Conservation (phyloP, 1,140 invertebrate genomes). For the Aphaenogaster rudis region DNA sequence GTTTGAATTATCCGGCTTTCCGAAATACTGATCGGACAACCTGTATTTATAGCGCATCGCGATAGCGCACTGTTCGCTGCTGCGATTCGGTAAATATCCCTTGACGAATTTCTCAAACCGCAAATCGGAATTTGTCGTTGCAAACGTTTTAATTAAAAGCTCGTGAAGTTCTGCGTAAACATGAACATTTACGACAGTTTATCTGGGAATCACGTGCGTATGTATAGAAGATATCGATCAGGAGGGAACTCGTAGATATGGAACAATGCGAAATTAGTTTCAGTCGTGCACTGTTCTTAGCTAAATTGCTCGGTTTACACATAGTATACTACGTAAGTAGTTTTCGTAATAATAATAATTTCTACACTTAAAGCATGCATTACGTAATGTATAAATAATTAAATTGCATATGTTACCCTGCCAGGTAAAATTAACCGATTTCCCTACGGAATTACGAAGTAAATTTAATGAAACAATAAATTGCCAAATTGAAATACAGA, state of each 20-base stretch:
- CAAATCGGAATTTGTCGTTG: constrained; percentile 20
- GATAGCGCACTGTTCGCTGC: background rate
- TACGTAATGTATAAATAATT: constrained; percentile 19
- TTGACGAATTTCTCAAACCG: background rate
- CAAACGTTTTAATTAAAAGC: constrained; percentile 5
- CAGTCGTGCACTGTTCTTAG: background rate
- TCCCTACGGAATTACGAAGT: background rate
- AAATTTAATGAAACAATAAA: constrained; percentile 15
- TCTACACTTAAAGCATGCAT: background rate
- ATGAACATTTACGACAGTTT: background rate
- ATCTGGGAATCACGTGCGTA: background rate
- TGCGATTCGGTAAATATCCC: constrained; percentile 13
- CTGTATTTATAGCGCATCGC: background rate
- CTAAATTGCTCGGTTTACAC: background rate
- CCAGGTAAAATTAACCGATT: constrained; percentile 2
- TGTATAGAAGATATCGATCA: constrained; percentile 11
- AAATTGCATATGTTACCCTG: background rate
- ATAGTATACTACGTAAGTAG: background rate
- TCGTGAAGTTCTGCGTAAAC: background rate
- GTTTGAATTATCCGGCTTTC: constrained; percentile 44
- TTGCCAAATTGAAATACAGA: background rate
- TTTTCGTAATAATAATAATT: constrained; percentile 35
- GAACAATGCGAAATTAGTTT: constrained; percentile 22
- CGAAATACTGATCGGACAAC: constrained; percentile 25
- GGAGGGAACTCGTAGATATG: background rate